Base-by-base conservation (phyloP, 2,797 vertebrate genomes). In the Melanotaenia trifasciata region DNA sequence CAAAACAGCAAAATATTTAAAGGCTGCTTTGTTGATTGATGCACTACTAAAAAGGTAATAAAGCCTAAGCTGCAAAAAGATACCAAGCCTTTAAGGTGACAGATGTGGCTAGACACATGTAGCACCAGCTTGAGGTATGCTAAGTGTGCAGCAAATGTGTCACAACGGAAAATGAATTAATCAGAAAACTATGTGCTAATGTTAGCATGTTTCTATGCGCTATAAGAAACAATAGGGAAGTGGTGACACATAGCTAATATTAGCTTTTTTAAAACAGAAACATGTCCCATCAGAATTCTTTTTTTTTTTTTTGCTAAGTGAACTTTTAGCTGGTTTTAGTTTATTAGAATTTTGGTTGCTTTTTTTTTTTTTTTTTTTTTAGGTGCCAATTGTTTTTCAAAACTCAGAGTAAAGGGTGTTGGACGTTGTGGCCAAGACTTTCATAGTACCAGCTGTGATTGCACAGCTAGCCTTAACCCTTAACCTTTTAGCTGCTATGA, bases 331-430 rank as follows among this genome's bases (percentile, higher is more conserved):
- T 53, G 10, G 22, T 24, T 13, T 2, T 13, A 24, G 0, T 53
- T 53, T 24, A 3, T 53, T 13, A 53, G n/a, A 24, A 13, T 53
- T 53, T 26, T 54, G 14, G 28, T 30, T 57, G 28, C 28, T 32
- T 18, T 1, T 0, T 57, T 4, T 20, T 18, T 1, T 0, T 18
- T 1, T 0, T 57, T 4, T 32, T 20, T 1, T 0, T 57, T 4
- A 32, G 26, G 51, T 50, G 20, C 47, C 8, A 11, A 22, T 22
- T 50, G 8, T 50, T n/a, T 47, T 45, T n/a, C 18, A 22, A 22
- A 50, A 22, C 47, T 11, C n/a, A 22, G 14, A 14, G 54, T 57
- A 32, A 28, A 30, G 14, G 7, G 14, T 16, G 16, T 18, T 18
- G 5, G 14, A 57, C 18, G 28, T 32, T 18, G 28, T 30, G 47